Evolutionary conservation across 2,888 invertebrate species (phyloP), one percentile per base, ranked within the genome.

Genomic region (Dasysyrphus albostriatus): DNA sequence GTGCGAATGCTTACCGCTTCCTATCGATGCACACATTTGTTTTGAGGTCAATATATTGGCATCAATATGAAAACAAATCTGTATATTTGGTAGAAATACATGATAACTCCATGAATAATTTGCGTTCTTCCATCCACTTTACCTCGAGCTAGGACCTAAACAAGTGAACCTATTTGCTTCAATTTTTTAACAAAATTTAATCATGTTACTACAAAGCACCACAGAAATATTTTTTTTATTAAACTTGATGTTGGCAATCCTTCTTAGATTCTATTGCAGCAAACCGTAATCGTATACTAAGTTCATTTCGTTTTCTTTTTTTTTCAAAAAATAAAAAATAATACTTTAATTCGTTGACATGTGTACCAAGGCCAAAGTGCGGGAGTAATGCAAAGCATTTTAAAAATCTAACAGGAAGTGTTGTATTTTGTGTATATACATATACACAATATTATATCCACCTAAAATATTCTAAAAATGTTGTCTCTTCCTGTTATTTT

Each of bases 401-500:
- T 19, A 59, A 19, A 67, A 67, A 29, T 32, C 32, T 67, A 59
- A 73, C 77, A 74, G 81, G 69, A 78, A 82, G 61, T 61, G 61
- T 61, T 61, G 61, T 61, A 39, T 39, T 19, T 54, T 54, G 42
- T 42, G 12, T 42, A 5, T 32, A 32, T 32, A 32, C 32, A 4
- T 5, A 5, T 32, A 32, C 32, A 39, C 5, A 42, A 14, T 19
- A 10, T 19, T 14, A 24, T 54, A 32, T 67, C 76, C 49, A 56
- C 67, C 42, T 73, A 34, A 77, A 54, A 59, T 47, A 81, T 85
- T 73, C 56, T 14, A 56, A 73, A 77, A 77, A 81, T 85, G 51
- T 42, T 61, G 8, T 67, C 19, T 58, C 32, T 51, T 73, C 39
- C 63, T 34, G 63, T 59, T 80, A 37, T 67, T 69, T 69, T 24